phyloP scores from a whole-genome alignment of 2,113 vertebrate genomes.

The Boleophthalmus pectinirostris region DNA sequence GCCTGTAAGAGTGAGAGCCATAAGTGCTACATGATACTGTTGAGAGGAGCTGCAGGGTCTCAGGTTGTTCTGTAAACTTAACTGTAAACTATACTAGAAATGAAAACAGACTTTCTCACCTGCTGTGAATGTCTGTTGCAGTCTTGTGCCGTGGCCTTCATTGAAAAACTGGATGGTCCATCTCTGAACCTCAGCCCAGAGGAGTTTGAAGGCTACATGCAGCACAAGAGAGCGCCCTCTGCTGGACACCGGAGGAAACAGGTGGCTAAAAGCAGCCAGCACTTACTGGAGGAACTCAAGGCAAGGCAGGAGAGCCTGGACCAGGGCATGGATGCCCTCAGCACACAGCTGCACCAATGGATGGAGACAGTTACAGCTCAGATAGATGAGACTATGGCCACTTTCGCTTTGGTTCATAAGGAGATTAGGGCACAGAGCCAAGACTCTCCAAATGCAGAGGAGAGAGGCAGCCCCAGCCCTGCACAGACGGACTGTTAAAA shows the following conservation, averaged over 20 bases:
- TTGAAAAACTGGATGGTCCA: constrained; percentile 79
- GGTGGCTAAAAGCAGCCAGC: constrained; percentile 54
- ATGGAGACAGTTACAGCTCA: constrained; percentile 70
- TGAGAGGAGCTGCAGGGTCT: too few relatives aligned
- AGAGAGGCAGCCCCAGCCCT: constrained; percentile 27
- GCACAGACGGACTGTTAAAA: constrained; percentile 51
- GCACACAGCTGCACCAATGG: constrained; percentile 72
- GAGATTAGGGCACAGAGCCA: constrained; percentile 34
- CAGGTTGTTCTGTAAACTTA: too few relatives aligned
- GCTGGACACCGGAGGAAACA: constrained; percentile 35
- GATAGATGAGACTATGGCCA: constrained; percentile 66
- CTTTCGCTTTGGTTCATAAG: constrained; percentile 50
- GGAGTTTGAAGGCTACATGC: constrained; percentile 79
- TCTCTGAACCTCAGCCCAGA: constrained; percentile 77
- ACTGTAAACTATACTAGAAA: too few relatives aligned
- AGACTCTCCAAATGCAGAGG: constrained; percentile 14
- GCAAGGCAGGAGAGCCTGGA: constrained; percentile 76
- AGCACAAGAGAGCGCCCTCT: constrained; percentile 46
- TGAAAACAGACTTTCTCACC: not conserved
- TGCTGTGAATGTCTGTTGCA: constrained; percentile 27
- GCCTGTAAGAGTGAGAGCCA: too few relatives aligned
- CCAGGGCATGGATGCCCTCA: constrained; percentile 63
- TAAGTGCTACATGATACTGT: too few relatives aligned
- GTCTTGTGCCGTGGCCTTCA: constrained; percentile 81
- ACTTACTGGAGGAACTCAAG: constrained; percentile 71